Conservation (phyloP, 2,888 invertebrate species). For the Lacanobia wlatinum region DNA sequence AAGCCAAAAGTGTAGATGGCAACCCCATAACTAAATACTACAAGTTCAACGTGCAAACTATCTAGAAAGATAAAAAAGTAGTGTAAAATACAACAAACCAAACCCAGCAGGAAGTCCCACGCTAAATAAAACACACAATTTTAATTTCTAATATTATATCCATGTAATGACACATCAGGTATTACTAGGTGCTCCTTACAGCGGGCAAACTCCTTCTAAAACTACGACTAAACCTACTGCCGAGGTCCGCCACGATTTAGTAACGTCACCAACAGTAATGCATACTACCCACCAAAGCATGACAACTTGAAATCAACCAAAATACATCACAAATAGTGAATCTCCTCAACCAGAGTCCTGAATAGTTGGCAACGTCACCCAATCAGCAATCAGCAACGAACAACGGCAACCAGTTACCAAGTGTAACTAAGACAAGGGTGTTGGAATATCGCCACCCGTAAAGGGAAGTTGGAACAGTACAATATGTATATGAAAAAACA, state of each 20-base stretch:
- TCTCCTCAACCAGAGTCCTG: conserved; percentile 35
- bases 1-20: conserved; percentile 67
- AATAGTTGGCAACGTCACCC: conserved; percentile 43
- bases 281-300: conserved; percentile 47
- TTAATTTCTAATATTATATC: conserved; percentile 86
- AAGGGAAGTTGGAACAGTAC: conserved; percentile 66
- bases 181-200: conserved; percentile 88
- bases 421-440: conserved; percentile 81
- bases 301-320: conserved; percentile 57
- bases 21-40: conserved; percentile 67
- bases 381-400: conserved; percentile 44
- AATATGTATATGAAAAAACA: conserved; percentile 70
- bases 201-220: conserved; percentile 86
- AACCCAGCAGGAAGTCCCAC: conserved; percentile 83
- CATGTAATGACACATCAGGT: conserved; percentile 89
- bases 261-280: conserved; percentile 53
- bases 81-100: conserved; percentile 70
- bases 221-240: conserved; percentile 80
- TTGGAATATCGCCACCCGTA: conserved; percentile 71
- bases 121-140: conserved; percentile 89
- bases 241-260: conserved; percentile 72
- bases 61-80: conserved; percentile 68
- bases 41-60: conserved; percentile 76
- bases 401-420: conserved; percentile 79
- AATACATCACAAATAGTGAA: conserved; percentile 51